Evolutionary conservation across 1,140 invertebrate species (phyloP).

Genomic region (Eupristina koningsbergeri): DNA sequence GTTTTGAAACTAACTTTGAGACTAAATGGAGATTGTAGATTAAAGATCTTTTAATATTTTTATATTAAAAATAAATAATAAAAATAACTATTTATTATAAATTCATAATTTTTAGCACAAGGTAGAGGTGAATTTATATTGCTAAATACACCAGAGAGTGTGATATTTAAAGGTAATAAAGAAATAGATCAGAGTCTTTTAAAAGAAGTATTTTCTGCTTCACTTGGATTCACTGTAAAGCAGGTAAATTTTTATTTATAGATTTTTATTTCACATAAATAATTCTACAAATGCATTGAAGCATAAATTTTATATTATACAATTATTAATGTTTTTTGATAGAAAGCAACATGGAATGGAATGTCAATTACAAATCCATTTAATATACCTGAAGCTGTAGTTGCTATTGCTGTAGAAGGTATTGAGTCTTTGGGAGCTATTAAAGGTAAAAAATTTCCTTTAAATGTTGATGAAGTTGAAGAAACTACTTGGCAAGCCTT

Average conservation of each 20-base stretch:
- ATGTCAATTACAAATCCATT: slow-evolving; percentile 83
- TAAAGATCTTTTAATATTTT: too few species aligned
- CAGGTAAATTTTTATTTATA: slow-evolving; percentile 67
- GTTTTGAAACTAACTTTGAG: neutral
- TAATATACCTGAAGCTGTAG: slow-evolving; percentile 82
- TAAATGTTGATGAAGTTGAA: slow-evolving; percentile 79
- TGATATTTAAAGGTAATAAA: slow-evolving; percentile 79
- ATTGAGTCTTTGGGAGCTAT: slow-evolving; percentile 70
- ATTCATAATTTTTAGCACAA: slow-evolving; percentile 69
- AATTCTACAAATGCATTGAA: too few species aligned
- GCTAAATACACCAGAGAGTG: slow-evolving; percentile 78
- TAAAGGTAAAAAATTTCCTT: slow-evolving; percentile 75
- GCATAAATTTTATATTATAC: too few species aligned
- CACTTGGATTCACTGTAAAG: slow-evolving; percentile 80
- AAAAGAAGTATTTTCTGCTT: slow-evolving; percentile 82
- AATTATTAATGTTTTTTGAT: slow-evolving; percentile 8
- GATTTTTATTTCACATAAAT: neutral
- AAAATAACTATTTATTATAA: neutral
- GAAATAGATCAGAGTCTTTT: slow-evolving; percentile 77
- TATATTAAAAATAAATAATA: neutral
- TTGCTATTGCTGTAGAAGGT: slow-evolving; percentile 83
- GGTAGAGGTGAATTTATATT: slow-evolving; percentile 80
- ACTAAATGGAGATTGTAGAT: too few species aligned
- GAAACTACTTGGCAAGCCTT: slow-evolving; percentile 77
- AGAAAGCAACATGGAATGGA: slow-evolving; percentile 76